Evolutionary conservation across 2,888 invertebrate species (phyloP), one percentile per base, ranked within the genome.

Genomic region (Sarcophaga variegata): DNA sequence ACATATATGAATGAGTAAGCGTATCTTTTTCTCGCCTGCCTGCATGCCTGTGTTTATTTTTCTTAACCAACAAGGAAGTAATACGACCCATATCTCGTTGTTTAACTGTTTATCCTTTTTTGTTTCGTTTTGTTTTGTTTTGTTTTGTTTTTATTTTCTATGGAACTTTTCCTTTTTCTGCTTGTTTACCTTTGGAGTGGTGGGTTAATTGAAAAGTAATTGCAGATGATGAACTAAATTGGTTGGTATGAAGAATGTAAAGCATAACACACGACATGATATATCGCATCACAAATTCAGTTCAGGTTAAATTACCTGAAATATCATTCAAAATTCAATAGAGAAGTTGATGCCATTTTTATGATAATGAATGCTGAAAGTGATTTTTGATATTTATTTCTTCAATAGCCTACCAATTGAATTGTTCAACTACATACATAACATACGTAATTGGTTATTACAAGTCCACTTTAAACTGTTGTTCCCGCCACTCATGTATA

Each of bases 1-100:
- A 6, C 6, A 54, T 54, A 17, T 14, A 54, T 54, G 54, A 17
- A 4, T 54, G 54, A 54, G 17, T 54, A 54, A 17, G 54, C 2
- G 54, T 54, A 1, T 37, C 37, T 10, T 37, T 54, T 54, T 17
- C 54, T 54, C 17, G 17, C 54, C 17, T 59, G 12, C 37, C 8
- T 17, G 12, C 14, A 49, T 54, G 22, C 6, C 27, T 81, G 64
- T 79, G 79, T 82, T 81, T 81, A 70, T 60, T 45, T 87, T 87
- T 71, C 17, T 47, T 67, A 64, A 76, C 71, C 81, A 81, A 87
- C 87, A 59, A 76, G 87, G 87, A 87, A 87, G 87, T 82, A 79
- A 80, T 72, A 80, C 79, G 87, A 87, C 87, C 87, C 67, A 87
- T 64, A 84, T 87, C 75, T n/a, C 66, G 69, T 79, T 80, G 78